Base-by-base conservation (phyloP, 2,113 vertebrate genomes). In the Phodopus roborovskii region DNA sequence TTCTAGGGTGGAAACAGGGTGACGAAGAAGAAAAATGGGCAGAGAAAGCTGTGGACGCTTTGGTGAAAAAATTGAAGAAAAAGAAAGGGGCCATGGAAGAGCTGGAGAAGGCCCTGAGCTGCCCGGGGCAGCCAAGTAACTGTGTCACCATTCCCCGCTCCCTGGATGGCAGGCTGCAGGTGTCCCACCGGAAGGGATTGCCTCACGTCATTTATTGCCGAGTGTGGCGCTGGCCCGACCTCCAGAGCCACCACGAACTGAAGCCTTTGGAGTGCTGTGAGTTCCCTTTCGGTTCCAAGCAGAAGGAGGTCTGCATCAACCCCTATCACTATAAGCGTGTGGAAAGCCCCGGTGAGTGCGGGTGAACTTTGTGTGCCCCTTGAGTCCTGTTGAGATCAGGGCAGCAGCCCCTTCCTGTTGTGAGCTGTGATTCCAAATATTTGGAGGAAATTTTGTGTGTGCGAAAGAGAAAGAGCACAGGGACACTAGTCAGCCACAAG, bases 1-100 rank as follows among this genome's bases (percentile, higher is more conserved):
- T 99, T 92, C 98, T 99, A 95, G 99, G 99, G 19, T 99, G 99
- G 99, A 99, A 99, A 95, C 99, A 99, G 97, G 99, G 99, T 1
- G 99, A 99, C 0, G 99, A 99, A 98, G 99, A 99, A 97, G 99
- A 99, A 98, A 99, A 99, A 91, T 99, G 99, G 99, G 99, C 99
- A 0, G 99, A 99, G 97, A 99, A 99, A 97, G 99, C 99, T 0
- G 99, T 99, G 77, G 99, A 99, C 16, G 99, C 99, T 0, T 97
- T 99, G 95, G 99, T 99, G 83, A 99, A 99, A 98, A 99, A 99
- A 97, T 98, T 99, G 95, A 99, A 99, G 98, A 99, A 99, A 98
- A 99, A 99, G 90, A 99, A 99, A 96, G 99, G 99, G n/a, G 99
- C 99, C 88, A 99, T 99, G 99, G 99, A 99, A 98, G 99, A 99